Evolutionary conservation across 2,113 vertebrate genomes (phyloP), one percentile per base, ranked within the genome.

Genomic region (Salvator merianae): DNA sequence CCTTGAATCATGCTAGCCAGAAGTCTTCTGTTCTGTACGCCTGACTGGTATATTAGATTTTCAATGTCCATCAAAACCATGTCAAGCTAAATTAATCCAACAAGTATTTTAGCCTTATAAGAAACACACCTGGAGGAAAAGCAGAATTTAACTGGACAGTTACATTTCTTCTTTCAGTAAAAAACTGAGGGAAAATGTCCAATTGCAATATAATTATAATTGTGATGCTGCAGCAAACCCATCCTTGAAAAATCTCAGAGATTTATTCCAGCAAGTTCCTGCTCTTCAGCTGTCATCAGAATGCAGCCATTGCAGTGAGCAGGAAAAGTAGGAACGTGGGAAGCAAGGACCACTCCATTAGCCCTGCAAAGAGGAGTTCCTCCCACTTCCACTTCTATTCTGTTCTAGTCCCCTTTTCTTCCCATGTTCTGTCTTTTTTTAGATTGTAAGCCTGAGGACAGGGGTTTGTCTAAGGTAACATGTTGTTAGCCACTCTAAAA

Each of bases 31-130:
- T 86, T 81, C 12, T 84, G 84, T 72, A n/a, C 81, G 79, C 81
- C 74, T 81, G 2, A 87, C 87, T 91, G 90, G 87, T 76, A 36
- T 78, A 79, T 89, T 84, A 74, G 75, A 88, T 89, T 62, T n/a
- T 36, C 53, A 72, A n/a, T 79, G 74, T 50, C 81, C 47, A 83
- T 84, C 84, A 86, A 68, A 87, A 88, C 32, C 26, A 47, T 28
- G 84, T 83, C 91, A 88, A 85, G 85, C 85, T 90, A 16, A 16
- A 90, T 91, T 90, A 90, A n/a, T 90, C 43, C 47, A 73, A 66
- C 78, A 38, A 28, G 2, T 65, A 18, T 70, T 77, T n/a, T 84
- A 30, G 22, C 0, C 26, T 83, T 86, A 79, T 84, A 40, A n/a
- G 74, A 81, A 89, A 36, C 13, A 69, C 13, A 84, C 1, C 32